phyloP scores from a whole-genome alignment of 2,888 invertebrate species.

The Eledone cirrhosa region DNA sequence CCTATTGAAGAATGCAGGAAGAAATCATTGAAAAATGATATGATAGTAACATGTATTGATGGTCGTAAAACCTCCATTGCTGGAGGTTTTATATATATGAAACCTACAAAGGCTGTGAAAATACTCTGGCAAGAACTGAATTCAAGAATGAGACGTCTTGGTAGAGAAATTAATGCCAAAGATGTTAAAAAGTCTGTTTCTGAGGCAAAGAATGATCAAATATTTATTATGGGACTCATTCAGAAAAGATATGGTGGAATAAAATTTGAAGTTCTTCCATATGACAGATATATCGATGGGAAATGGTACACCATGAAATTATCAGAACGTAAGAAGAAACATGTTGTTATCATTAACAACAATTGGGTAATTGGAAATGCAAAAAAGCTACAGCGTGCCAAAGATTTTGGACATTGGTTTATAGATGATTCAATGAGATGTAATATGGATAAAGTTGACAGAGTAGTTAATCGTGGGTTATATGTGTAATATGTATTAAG shows the following conservation, averaged over 20 bases:
- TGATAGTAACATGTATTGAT: conserved; percentile 44
- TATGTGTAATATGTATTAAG: too few relatives aligned
- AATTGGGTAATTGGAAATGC: conserved; percentile 49
- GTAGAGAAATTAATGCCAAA: conserved; percentile 36
- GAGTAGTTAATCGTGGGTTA: conserved; percentile 11
- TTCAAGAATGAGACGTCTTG: conserved; percentile 38
- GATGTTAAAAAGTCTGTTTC: conserved; percentile 37
- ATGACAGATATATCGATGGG: conserved; percentile 46
- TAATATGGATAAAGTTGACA: conserved; percentile 23
- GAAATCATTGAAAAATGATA: conserved; percentile 36
- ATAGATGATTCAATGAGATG: conserved; percentile 35
- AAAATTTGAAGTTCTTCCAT: conserved; percentile 38
- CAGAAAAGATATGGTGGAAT: conserved; percentile 38
- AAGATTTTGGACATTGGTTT: conserved; percentile 53
- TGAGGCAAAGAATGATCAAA: conserved; percentile 49
- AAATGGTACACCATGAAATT: conserved; percentile 46
- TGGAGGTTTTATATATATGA: conserved; percentile 48
- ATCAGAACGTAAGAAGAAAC: conserved; percentile 32
- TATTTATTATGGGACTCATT: conserved; percentile 42
- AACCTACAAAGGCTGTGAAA: conserved; percentile 40
- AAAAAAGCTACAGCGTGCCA: conserved; percentile 45
- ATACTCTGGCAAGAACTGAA: conserved; percentile 45
- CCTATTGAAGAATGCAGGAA: conserved; percentile 42
- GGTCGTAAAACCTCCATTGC: conserved; percentile 37
- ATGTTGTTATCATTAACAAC: conserved; percentile 48